Conservation (phyloP, 2,113 vertebrate genomes). For the Sylvia atricapilla region DNA sequence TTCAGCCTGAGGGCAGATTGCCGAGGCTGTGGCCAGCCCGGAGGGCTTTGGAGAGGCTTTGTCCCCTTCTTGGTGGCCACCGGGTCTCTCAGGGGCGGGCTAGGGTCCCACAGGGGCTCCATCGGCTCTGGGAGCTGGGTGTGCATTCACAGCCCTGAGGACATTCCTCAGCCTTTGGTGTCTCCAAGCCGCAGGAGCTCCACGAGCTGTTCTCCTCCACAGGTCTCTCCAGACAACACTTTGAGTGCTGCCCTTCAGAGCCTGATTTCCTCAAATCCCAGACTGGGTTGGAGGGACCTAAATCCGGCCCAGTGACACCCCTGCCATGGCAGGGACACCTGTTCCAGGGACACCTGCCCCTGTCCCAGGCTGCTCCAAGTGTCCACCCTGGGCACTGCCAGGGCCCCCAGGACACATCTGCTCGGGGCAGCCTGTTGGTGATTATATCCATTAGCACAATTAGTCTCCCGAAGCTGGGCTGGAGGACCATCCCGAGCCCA, state of each 20-base stretch:
- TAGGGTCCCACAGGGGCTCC: not conserved
- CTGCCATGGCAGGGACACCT: not conserved
- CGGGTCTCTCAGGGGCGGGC: rapidly evolving
- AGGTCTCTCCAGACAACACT: rapidly evolving
- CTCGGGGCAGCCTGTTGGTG: not conserved
- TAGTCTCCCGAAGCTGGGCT: rapidly evolving
- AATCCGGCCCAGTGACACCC: not conserved
- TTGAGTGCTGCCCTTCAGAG: rapidly evolving
- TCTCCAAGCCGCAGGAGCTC: not conserved
- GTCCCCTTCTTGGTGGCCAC: not conserved
- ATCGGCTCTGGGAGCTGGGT: rapidly evolving
- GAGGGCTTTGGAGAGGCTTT: not conserved
- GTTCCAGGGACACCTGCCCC: not conserved
- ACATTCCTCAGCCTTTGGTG: rapidly evolving
- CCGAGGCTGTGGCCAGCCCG: not conserved
- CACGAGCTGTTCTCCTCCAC: not conserved
- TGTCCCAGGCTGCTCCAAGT: not conserved
- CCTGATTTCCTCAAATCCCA: rapidly evolving
- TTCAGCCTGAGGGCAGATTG: not conserved
- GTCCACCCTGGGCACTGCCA: not conserved
- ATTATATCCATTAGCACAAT: rapidly evolving
- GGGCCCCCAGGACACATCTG: not conserved
- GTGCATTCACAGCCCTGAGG: not conserved
- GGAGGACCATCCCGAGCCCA: not conserved
- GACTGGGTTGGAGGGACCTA: rapidly evolving